Conservation (phyloP, 1,140 invertebrate genomes). For the Trigoniulus corallinus region DNA sequence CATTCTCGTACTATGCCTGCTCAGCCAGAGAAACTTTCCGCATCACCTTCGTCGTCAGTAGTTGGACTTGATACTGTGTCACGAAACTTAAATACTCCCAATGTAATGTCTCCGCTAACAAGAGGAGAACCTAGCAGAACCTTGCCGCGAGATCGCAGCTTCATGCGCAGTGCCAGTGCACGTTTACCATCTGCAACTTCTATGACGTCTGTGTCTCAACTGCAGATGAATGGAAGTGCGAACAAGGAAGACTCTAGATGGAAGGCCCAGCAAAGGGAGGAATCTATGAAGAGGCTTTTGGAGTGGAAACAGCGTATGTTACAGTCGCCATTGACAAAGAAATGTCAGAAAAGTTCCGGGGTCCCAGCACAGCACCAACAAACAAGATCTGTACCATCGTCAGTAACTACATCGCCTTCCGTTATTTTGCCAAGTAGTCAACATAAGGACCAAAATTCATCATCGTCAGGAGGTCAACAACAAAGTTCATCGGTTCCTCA, state of each 20-base stretch:
- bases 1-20: neutral
- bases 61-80: too few relatives aligned
- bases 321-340: conserved; percentile 66
- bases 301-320: conserved; percentile 89
- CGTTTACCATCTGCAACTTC: conserved; percentile 34
- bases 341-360: conserved; percentile 24
- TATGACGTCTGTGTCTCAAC: neutral
- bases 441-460: neutral
- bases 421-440: neutral
- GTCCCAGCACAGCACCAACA: neutral
- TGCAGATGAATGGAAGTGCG: neutral
- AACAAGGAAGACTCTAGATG: neutral
- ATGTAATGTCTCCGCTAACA: too few relatives aligned
- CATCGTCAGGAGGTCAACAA: too few relatives aligned
- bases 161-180: conserved; percentile 58
- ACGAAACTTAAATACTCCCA: too few relatives aligned
- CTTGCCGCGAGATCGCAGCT: conserved; percentile 30
- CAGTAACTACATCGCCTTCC: neutral
- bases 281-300: conserved; percentile 73
- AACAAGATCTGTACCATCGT: neutral
- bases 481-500: too few relatives aligned
- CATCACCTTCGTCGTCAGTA: too few relatives aligned
- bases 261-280: conserved; percentile 44
- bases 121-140: neutral
- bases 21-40: neutral